Base-by-base conservation (phyloP, 2,113 vertebrate genomes). In the Synchiropus splendidus region DNA sequence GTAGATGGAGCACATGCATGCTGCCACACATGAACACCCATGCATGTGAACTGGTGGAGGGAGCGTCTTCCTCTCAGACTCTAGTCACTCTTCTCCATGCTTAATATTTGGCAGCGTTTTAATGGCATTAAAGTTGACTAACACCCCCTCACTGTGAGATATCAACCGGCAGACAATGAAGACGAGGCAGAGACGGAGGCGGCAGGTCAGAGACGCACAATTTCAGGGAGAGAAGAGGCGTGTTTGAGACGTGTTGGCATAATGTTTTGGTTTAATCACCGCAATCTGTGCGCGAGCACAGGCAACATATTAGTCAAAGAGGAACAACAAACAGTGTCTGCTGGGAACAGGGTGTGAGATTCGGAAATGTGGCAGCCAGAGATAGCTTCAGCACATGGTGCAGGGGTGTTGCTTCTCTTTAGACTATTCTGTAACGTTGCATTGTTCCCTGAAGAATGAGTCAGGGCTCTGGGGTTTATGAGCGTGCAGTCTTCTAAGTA, bases 281-380 rank as follows among this genome's bases (percentile, higher is more conserved):
- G 12, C 10, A 13, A 34, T 16, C n/a, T 54, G 53, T 45, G 50
- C 55, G 40, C 2, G 17, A 38, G 50, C 47, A 55, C 37, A 44
- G 44, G 31, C 58, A 49, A 59, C 54, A 52, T 57, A 64, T 64
- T 62, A 67, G 46, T 46, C 18, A 42, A 58, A 45, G 31, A n/a
- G 46, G 36, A 66, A 62, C 58, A 63, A 61, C 60, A 78, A 70
- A 70, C 51, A 59, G 4, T 39, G 54, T 66, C 63, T 58, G 55
- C 52, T 58, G 51, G 54, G 52, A 69, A 45, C 44, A 45, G 41
- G 53, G 44, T 56, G 53, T 31, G 40, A 45, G 30, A 56, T 30
- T 43, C 48, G 45, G 34, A 51, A 18, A 48, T 51, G 21, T 21
- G 46, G 50, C 39, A 44, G 42, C 44, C 37, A 37, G 2, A 9